Evolutionary conservation across 2,888 invertebrate species (phyloP).

Genomic region (Steinernema scapterisci): DNA sequence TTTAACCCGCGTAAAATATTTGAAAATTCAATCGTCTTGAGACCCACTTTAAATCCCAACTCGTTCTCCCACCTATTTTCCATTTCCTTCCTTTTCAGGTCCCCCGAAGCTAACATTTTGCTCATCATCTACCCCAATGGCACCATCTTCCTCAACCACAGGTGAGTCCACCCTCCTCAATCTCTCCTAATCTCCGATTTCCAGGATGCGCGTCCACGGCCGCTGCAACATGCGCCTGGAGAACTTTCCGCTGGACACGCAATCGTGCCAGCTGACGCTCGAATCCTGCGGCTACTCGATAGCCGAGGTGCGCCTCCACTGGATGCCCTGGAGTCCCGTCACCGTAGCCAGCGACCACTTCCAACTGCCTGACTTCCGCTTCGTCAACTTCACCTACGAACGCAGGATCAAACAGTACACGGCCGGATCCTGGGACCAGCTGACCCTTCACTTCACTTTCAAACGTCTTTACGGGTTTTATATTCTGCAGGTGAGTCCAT

Average conservation of each 20-base stretch:
- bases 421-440: constrained; percentile 66
- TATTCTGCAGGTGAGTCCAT: constrained; percentile 52
- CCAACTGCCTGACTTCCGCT: constrained; percentile 41
- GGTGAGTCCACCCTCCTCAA: not conserved
- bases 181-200: not conserved
- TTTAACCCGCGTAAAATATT: constrained; percentile 9
- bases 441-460: constrained; percentile 65
- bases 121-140: constrained; percentile 36
- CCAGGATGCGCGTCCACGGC: constrained; percentile 35
- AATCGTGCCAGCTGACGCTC: constrained; percentile 62
- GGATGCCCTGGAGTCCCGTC: constrained; percentile 39
- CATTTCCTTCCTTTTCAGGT: constrained; percentile 30
- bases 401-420: constrained; percentile 52
- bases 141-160: constrained; percentile 29
- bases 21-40: too few relatives aligned
- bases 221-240: constrained; percentile 41
- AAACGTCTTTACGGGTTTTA: constrained; percentile 66
- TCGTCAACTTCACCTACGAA: constrained; percentile 43
- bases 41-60: too few relatives aligned
- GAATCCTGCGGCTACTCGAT: constrained; percentile 63
- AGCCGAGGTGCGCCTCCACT: constrained; percentile 41
- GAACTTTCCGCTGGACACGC: constrained; percentile 63
- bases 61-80: not conserved
- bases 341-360: constrained; percentile 38
- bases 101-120: constrained; percentile 32